phyloP scores from a whole-genome alignment of 2,888 invertebrate species.

The Blera fallax region DNA sequence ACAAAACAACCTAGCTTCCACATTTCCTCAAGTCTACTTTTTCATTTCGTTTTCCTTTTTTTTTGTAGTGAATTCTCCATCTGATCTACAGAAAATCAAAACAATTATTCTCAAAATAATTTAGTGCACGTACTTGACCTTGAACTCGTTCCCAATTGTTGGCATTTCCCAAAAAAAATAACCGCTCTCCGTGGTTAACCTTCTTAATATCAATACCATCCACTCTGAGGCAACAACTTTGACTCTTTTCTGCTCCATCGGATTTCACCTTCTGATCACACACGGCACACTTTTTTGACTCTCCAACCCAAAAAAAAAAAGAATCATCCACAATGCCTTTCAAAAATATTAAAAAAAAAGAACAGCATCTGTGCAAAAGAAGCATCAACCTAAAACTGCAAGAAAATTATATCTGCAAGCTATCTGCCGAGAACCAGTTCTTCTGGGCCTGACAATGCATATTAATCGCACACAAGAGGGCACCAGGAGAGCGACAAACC shows the following conservation, averaged over 20 bases:
- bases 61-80: too few species aligned
- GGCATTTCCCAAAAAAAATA: slow-evolving; percentile 10
- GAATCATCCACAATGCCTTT: not conserved
- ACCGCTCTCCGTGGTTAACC: slow-evolving; percentile 42
- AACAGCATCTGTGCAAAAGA: not conserved
- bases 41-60: too few species aligned
- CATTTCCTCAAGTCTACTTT: too few species aligned
- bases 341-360: slow-evolving; percentile 7
- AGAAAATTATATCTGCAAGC: slow-evolving; percentile 18
- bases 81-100: not conserved
- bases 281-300: slow-evolving; percentile 50
- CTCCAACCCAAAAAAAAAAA: not conserved
- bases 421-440: slow-evolving; percentile 47
- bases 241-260: not conserved
- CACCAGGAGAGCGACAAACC: not conserved
- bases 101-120: not conserved
- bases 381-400: not conserved
- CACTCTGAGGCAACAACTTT: slow-evolving; percentile 14
- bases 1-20: too few species aligned
- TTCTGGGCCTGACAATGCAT: slow-evolving; percentile 23
- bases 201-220: slow-evolving; percentile 48
- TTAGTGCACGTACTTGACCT: slow-evolving; percentile 43
- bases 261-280: slow-evolving; percentile 31
- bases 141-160: slow-evolving; percentile 39
- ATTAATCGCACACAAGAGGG: slow-evolving; percentile 10